Base-by-base conservation (phyloP, 2,797 vertebrate genomes). In the Enoplosus armatus region DNA sequence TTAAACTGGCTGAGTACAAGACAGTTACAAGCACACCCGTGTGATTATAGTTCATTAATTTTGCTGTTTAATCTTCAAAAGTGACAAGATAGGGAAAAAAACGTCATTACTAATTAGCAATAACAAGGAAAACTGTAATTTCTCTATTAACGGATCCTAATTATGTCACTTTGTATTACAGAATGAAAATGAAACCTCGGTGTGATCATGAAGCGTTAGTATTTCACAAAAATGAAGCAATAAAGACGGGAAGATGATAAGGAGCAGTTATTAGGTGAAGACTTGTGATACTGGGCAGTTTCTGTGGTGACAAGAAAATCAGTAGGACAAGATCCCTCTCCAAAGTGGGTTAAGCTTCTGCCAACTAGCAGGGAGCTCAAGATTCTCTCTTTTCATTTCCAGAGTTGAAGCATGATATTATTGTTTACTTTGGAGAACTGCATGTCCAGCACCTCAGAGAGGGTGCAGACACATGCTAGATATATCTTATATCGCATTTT, bases 1-100 rank as follows among this genome's bases (percentile, higher is more conserved):
- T 77, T 41, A 62, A 66, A 72, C 45, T 18, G 47, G 3, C 29
- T 54, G 31, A 77, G 20, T 4, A 51, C n/a, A 63, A 55, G 51
- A 29, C 12, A 37, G 47, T 35, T 37, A 77, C 54, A 56, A 27
- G 48, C 39, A 45, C 37, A 62, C 11, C 29, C 2, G 33, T 53
- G 41, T 67, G 62, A 81, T 79, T 53, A 51, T 27, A 69, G 20
- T 70, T 76, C 7, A 70, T 82, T 80, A 5, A 85, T 82, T 87
- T 60, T 67, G 6, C 58, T 29, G 60, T 76, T 76, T 79, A 68
- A 77, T 75, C 55, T 77, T 72, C 45, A 72, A 53, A 67, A 79
- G 35, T 80, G 78, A 85, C 56, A 60, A 58, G 70, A 83, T 56
- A 47, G 58, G 26, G 53, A 18, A 39, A 59, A 53, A 77, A 59